These are phyloP conservation scores for Myotis yumanensis DNA, from an alignment of 2,113 vertebrate genomes.

Conservation along the genomic window DNA sequence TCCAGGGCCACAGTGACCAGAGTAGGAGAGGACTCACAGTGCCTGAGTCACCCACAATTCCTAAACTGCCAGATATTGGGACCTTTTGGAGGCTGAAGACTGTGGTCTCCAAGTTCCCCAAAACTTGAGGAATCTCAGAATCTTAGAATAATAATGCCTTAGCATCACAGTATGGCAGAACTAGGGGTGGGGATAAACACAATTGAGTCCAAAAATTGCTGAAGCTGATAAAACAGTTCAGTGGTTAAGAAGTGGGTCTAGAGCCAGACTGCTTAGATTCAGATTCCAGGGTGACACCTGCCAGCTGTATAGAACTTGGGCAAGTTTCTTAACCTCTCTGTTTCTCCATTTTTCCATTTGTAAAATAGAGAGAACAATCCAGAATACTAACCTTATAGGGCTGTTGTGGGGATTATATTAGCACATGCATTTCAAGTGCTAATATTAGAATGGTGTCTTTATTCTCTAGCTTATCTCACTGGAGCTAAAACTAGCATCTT, in stretches of 20 bases:
- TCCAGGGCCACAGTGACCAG: not conserved
- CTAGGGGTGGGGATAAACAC: not conserved
- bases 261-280: too few relatives aligned
- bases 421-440: not conserved
- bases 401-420: not conserved
- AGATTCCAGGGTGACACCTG: not conserved
- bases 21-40: not conserved
- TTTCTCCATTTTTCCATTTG: not conserved
- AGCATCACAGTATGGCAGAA: not conserved
- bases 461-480: accelerated
- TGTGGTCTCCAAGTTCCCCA: not conserved
- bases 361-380: not conserved
- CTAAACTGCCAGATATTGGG: not conserved
- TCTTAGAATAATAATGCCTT: not conserved
- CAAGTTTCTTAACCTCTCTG: conserved; percentile 10
- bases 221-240: not conserved
- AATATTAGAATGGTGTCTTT: not conserved
- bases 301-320: not conserved
- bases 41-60: not conserved
- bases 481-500: not conserved
- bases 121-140: not conserved
- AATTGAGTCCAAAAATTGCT: not conserved
- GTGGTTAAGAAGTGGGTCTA: not conserved
- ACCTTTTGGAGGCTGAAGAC: not conserved
- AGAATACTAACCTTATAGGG: not conserved